These are phyloP conservation scores for Philereme vetulata DNA, from an alignment of 2,888 invertebrate species.

Conservation along the genomic window DNA sequence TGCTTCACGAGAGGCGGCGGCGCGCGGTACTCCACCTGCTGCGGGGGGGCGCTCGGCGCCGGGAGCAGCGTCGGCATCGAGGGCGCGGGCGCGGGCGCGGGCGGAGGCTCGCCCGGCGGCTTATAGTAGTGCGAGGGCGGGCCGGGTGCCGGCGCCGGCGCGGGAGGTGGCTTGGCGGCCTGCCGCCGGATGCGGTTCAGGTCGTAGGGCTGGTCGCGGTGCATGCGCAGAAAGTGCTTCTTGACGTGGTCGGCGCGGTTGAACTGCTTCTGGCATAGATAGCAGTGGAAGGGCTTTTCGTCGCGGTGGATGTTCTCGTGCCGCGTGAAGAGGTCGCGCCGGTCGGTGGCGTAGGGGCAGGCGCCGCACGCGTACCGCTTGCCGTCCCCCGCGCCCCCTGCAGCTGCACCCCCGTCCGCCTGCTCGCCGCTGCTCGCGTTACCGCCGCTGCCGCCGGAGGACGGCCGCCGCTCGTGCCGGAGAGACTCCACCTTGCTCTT, in stretches of 20 bases:
- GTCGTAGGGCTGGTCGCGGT: slow-evolving; percentile 94
- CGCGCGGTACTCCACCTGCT: slow-evolving; percentile 40
- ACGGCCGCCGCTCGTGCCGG: slow-evolving; percentile 57
- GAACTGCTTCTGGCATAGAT: slow-evolving; percentile 96
- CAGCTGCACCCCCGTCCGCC: slow-evolving; percentile 30
- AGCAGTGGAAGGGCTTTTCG: slow-evolving; percentile 97
- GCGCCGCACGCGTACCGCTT: slow-evolving; percentile 94
- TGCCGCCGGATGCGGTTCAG: slow-evolving; percentile 90
- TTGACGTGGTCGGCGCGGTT: slow-evolving; percentile 97
- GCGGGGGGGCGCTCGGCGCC: slow-evolving; percentile 38
- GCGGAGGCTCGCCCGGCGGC: slow-evolving; percentile 78
- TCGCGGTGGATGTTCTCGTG: slow-evolving; percentile 97
- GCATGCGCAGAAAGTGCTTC: slow-evolving; percentile 96
- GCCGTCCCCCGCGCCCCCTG: slow-evolving; percentile 41
- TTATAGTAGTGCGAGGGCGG: slow-evolving; percentile 60
- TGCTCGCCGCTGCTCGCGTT: slow-evolving; percentile 29
- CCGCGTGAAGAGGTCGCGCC: slow-evolving; percentile 94
- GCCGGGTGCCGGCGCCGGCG: slow-evolving; percentile 42
- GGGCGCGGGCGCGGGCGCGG: slow-evolving; percentile 52
- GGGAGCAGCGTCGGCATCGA: slow-evolving; percentile 42
- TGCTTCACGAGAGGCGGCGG: slow-evolving; percentile 57
- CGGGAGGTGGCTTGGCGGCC: slow-evolving; percentile 77
- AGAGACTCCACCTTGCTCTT: slow-evolving; percentile 82
- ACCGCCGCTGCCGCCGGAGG: slow-evolving; percentile 25
- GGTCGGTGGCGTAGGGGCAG: slow-evolving; percentile 96